Evolutionary conservation across 2,797 vertebrate species (phyloP).

Genomic region (Pelodytes ibericus): DNA sequence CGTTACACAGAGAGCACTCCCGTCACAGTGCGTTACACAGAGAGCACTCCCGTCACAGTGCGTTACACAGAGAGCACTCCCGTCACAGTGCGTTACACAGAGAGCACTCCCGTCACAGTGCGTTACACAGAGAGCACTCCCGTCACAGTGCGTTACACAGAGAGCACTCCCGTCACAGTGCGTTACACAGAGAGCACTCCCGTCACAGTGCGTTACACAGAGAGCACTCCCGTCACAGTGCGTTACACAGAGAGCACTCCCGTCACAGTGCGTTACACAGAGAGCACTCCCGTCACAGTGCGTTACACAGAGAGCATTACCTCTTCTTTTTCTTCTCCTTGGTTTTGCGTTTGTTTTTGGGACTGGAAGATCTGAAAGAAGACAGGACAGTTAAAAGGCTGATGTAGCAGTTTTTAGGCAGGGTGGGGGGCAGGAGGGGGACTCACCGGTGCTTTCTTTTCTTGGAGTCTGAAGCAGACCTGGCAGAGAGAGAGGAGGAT

Average conservation of each 20-base stretch:
- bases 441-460: conserved; percentile 71
- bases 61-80: not conserved
- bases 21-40: not conserved
- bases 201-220: not conserved
- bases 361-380: conserved; percentile 67
- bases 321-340: conserved; percentile 77
- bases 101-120: too few species aligned
- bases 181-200: not conserved
- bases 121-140: not conserved
- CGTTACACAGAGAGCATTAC: conserved; percentile 36
- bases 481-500: conserved; percentile 23
- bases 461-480: conserved; percentile 69
- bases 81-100: not conserved
- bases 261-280: too few species aligned
- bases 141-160: not conserved
- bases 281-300: not conserved
- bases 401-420: too few species aligned
- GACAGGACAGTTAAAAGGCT: not conserved
- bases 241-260: not conserved
- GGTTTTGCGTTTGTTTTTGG: conserved; percentile 76
- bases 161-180: too few species aligned
- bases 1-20: not conserved
- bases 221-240: too few species aligned
- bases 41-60: too few species aligned
- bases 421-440: not conserved